Conservation (phyloP, 2,888 invertebrate genomes). For the Prenolepis imparis region DNA sequence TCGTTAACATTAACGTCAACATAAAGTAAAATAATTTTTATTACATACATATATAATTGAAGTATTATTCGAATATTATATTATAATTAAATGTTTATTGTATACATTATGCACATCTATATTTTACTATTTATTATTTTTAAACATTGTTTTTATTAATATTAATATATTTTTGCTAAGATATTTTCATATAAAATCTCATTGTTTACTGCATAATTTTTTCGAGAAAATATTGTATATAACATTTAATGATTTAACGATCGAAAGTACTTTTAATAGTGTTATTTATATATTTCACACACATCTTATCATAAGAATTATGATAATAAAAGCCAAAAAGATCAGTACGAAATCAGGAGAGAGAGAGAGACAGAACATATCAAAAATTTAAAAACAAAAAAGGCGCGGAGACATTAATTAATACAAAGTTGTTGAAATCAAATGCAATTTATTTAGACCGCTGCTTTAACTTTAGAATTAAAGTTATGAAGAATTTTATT, state of each 20-base stretch:
- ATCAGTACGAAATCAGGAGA: conserved; percentile 16
- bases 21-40: conserved; percentile 21
- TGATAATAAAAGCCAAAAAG: neutral
- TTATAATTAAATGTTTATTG: conserved; percentile 13
- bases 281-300: conserved; percentile 10
- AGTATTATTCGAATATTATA: conserved; percentile 14
- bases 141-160: neutral
- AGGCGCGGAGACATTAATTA: neutral
- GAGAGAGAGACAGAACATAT: conserved; percentile 21
- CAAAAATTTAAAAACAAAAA: conserved; percentile 18
- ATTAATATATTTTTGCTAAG: neutral
- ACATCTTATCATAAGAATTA: conserved; percentile 4
- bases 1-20: conserved; percentile 12
- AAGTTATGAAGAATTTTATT: neutral
- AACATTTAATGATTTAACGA: neutral
- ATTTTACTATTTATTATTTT: conserved; percentile 18
- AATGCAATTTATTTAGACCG: neutral
- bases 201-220: neutral
- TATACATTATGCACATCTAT: neutral
- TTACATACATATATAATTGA: neutral
- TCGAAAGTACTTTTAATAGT: conserved; percentile 8
- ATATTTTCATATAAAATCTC: neutral
- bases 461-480: neutral
- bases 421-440: conserved; percentile 7
- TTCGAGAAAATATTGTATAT: neutral